Percentiles rank a stretch among this genome's conserved stretches.
phyloP scores from a whole-genome alignment of 2,888 invertebrate species.

The Erebia aethiops region DNA sequence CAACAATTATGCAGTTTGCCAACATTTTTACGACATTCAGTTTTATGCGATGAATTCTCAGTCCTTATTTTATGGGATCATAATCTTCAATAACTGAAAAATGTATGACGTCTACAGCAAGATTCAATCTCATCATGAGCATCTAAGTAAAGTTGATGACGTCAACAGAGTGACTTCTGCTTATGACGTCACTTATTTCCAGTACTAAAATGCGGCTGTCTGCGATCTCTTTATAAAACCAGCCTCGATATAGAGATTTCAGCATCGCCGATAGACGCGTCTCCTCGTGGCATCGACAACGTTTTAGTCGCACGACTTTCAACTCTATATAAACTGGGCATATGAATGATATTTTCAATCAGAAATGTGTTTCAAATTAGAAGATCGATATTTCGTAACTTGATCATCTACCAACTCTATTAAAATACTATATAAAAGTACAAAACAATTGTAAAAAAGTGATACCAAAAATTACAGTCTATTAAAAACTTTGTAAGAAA shows the following conservation, averaged over 20 bases:
- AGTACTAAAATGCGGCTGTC: background rate
- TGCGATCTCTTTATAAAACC: background rate
- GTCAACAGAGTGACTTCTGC: background rate
- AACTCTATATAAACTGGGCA: background rate
- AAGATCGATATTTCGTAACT: too few species aligned
- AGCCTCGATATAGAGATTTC: background rate
- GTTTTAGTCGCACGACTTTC: background rate
- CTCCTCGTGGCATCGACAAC: background rate
- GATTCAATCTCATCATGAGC: background rate
- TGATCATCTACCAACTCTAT: too few species aligned
- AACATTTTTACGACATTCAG: background rate
- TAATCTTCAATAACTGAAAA: background rate
- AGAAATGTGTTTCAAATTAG: too few species aligned
- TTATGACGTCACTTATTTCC: too few species aligned
- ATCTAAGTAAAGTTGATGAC: background rate
- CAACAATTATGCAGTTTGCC: background rate
- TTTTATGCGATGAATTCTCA: background rate
- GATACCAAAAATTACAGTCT: background rate
- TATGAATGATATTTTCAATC: background rate
- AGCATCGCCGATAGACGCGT: background rate
- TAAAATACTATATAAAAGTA: too few species aligned
- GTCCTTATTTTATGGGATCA: background rate
- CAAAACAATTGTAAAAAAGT: background rate
- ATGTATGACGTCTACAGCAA: background rate
- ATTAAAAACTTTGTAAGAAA: constrained; percentile 22